Conservation (phyloP, 2,797 vertebrate genomes). For the Semotilus atromaculatus region DNA sequence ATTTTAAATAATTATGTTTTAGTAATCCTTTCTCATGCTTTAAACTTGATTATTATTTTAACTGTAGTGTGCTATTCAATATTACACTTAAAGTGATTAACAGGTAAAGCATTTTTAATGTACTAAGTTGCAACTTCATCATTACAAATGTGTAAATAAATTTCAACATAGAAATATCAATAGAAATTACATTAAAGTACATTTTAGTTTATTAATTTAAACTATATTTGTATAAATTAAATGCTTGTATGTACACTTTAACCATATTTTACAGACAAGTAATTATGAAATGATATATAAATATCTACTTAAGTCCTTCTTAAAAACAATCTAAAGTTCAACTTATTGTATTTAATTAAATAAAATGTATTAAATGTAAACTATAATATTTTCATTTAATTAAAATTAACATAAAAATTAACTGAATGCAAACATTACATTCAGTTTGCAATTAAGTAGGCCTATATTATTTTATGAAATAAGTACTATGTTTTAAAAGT, state of each 20-base stretch:
- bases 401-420: background rate
- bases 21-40: background rate
- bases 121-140: background rate
- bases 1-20: background rate
- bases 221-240: background rate
- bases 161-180: background rate
- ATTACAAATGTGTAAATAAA: background rate
- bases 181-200: background rate
- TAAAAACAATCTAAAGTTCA: background rate
- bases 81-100: background rate
- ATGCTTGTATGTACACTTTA: background rate
- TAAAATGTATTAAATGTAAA: background rate
- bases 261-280: background rate
- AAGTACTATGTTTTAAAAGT: background rate
- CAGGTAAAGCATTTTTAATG: background rate
- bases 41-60: background rate
- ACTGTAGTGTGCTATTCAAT: background rate
- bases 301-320: background rate
- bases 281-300: background rate
- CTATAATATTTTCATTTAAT: background rate
- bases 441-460: background rate
- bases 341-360: background rate
- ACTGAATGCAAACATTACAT: background rate
- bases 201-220: background rate
- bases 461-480: background rate